Percentiles rank a stretch among this genome's conserved stretches.
phyloP scores from a whole-genome alignment of 2,113 vertebrate species.

The Brachypteracias leptosomus region DNA sequence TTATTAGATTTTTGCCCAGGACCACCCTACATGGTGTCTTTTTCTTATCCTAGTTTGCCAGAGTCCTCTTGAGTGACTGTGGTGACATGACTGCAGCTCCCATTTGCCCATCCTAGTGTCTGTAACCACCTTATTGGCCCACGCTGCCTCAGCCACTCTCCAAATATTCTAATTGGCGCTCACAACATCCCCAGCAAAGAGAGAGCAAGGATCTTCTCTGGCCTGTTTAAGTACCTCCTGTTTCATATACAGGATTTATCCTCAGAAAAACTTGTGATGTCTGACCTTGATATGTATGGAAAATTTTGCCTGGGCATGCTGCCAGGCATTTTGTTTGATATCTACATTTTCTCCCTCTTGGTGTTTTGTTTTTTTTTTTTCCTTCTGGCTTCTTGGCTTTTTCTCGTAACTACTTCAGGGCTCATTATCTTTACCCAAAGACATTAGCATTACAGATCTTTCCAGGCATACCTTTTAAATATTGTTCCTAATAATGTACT shows the following conservation, averaged over 20 bases:
- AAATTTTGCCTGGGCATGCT: neutral
- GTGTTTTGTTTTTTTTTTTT: neutral
- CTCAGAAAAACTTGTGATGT: neutral
- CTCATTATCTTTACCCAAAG: neutral
- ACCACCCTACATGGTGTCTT: neutral
- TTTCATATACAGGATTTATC: neutral
- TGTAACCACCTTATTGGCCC: neutral
- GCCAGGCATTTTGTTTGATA: conserved; percentile 22
- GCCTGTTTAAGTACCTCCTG: neutral
- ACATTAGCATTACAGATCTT: neutral
- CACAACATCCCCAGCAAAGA: neutral
- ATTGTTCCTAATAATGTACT: neutral
- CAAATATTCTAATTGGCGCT: neutral
- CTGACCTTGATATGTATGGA: neutral
- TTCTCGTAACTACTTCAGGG: neutral
- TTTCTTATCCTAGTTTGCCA: neutral
- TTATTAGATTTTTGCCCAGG: neutral
- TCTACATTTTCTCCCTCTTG: conserved; percentile 2
- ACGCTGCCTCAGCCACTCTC: neutral
- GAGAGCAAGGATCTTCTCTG: neutral
- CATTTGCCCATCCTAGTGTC: neutral
- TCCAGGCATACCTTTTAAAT: neutral
- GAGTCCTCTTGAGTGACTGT: neutral
- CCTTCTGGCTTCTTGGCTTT: neutral
- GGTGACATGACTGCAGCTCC: neutral